Evolutionary conservation across 2,888 invertebrate genomes (phyloP), one percentile per base, ranked within the genome.

Genomic region (Emmelina monodactyla): DNA sequence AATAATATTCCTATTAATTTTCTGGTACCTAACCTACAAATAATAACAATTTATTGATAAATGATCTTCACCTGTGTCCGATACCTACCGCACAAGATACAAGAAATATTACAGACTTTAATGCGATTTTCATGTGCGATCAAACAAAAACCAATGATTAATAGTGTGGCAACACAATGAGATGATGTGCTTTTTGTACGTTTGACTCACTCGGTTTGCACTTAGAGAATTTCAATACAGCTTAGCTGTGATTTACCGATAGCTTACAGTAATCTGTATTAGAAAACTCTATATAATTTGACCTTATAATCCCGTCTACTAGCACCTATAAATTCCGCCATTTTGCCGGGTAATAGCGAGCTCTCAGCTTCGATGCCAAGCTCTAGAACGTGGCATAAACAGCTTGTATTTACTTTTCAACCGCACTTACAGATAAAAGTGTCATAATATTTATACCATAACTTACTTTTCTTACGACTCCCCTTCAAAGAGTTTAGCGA

Each of bases 371-470:
- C 9, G 4, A 10, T 9, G 4, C 25, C 11, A 3, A 9, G 25
- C n/a, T 25, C 25, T 25, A 25, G 25, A n/a, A n/a, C n/a, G n/a
- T n/a, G n/a, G 25, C 25, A 11, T 7, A 56, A 52, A 54, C 54
- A 50, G 44, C 45, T 48, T 49, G 53, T 71, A 68, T 73, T 76
- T 75, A 71, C 72, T 72, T 73, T 71, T 71, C 62, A 59, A 66
- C 62, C 56, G 51, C 58, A 62, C 57, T 57, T 59, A 66, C 60
- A 69, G 66, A 75, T 76, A 76, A 75, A 75, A 72, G 62, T 75
- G 75, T 75, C 76, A 75, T 73, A 78, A 78, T 75, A 75, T 76
- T 73, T 76, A 75, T 67, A 63, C 64, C 59, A 75, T 79, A 76
- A 73, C 51, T 75, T 69, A 62, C 55, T 59, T 64, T 73, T 71